Conservation (phyloP, 2,113 vertebrate species). For the Eclectus roratus region DNA sequence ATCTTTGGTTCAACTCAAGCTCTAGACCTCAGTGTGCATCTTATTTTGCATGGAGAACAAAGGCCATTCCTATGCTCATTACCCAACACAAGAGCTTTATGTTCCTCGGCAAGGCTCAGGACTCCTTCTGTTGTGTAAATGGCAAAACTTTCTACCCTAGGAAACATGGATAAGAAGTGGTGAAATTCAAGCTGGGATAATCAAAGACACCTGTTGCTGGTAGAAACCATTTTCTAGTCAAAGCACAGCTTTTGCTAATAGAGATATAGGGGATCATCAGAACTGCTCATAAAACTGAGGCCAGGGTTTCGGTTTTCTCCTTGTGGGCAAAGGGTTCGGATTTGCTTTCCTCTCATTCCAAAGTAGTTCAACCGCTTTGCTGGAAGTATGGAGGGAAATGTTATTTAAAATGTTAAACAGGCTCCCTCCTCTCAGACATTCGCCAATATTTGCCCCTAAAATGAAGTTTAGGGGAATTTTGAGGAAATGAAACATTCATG, state of each 20-base stretch:
- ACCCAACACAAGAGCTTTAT: neutral
- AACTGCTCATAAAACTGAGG: neutral
- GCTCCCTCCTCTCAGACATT: neutral
- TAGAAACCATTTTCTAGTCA: neutral
- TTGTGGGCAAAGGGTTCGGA: neutral
- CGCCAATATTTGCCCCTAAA: constrained; percentile 34
- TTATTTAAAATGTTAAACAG: neutral
- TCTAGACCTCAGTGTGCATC: neutral
- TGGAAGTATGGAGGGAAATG: neutral
- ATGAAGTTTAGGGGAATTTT: constrained; percentile 21
- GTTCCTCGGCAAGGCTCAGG: neutral
- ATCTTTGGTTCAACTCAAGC: neutral
- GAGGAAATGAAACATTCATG: constrained; percentile 49
- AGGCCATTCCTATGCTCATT: neutral
- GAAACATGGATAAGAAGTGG: neutral
- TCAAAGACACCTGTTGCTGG: neutral
- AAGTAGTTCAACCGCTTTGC: neutral
- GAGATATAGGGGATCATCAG: neutral
- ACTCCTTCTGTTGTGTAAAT: neutral
- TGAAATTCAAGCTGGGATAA: neutral
- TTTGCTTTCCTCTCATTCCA: neutral
- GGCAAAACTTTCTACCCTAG: neutral
- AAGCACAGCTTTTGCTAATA: neutral
- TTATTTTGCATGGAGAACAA: neutral
- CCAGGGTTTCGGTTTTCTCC: neutral